Evolutionary conservation across 2,113 vertebrate genomes (phyloP).

Genomic region (Eurystomus gularis): DNA sequence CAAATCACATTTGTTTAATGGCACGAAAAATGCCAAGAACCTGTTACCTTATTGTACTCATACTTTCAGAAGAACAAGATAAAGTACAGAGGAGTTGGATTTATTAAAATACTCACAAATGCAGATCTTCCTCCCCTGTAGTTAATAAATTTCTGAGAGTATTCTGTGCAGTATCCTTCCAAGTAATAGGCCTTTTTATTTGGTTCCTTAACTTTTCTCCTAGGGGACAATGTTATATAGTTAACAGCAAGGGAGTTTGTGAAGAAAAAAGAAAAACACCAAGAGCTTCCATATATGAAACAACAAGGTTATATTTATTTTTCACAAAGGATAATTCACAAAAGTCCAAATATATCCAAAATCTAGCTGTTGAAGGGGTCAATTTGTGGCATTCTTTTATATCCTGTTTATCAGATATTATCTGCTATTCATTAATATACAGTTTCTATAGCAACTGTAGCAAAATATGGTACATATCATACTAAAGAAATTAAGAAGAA

Average conservation of each 20-base stretch:
- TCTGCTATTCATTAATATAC: neutral
- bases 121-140: neutral
- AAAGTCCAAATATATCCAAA: neutral
- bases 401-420: slow-evolving; percentile 1
- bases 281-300: neutral
- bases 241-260: neutral
- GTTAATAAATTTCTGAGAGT: neutral
- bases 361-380: neutral
- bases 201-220: neutral
- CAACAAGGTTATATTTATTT: slow-evolving; percentile 5
- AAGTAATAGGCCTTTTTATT: slow-evolving; percentile 1
- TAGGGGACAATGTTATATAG: neutral
- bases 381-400: neutral
- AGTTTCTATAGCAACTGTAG: slow-evolving; percentile 44
- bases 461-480: neutral
- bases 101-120: neutral
- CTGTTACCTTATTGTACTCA: neutral
- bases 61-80: neutral
- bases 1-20: neutral
- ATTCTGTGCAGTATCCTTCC: neutral
- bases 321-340: neutral
- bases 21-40: neutral
- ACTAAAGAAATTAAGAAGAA: neutral
- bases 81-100: neutral
- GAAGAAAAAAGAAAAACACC: neutral